Evolutionary conservation across 2,888 invertebrate species (phyloP).

Genomic region (Acrocyrtus sp.): DNA sequence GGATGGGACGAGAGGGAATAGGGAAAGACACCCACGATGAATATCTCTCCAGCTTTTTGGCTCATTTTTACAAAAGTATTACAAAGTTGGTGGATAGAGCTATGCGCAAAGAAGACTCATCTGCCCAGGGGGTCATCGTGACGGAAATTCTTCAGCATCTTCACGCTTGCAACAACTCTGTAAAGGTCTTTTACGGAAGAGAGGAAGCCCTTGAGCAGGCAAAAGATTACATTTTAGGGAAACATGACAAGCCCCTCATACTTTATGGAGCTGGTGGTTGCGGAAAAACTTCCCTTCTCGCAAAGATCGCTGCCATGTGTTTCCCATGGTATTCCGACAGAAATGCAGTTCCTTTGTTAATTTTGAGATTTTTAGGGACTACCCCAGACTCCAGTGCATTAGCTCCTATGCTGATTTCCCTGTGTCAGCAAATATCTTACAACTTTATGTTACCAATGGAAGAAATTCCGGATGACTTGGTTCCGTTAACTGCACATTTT

Average conservation of each 20-base stretch:
- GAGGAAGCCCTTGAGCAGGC: constrained; percentile 85
- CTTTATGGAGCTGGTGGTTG: constrained; percentile 97
- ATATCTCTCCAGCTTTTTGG: constrained; percentile 92
- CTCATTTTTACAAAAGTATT: constrained; percentile 93
- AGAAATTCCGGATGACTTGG: constrained; percentile 94
- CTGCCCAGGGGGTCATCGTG: constrained; percentile 92
- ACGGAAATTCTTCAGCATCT: constrained; percentile 95
- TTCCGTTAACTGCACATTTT: constrained; percentile 94
- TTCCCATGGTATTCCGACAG: constrained; percentile 76
- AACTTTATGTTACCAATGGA: constrained; percentile 92
- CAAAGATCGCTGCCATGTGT: constrained; percentile 85
- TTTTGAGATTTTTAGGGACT: constrained; percentile 93
- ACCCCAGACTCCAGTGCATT: constrained; percentile 97
- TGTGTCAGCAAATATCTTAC: constrained; percentile 96
- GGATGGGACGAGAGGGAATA: constrained; percentile 95
- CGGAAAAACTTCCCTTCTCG: constrained; percentile 95
- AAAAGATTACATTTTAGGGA: constrained; percentile 82
- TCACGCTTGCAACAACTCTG: constrained; percentile 94
- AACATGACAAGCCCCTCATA: constrained; percentile 88
- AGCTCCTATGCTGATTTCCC: constrained; percentile 92
- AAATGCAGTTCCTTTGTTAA: constrained; percentile 80
- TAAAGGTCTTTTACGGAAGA: constrained; percentile 92
- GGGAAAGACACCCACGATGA: constrained; percentile 92
- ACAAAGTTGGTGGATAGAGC: constrained; percentile 92
- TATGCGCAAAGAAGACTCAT: constrained; percentile 95